Evolutionary conservation across 2,113 vertebrate species (phyloP).

Genomic region (Protobothrops flavoviridis): DNA sequence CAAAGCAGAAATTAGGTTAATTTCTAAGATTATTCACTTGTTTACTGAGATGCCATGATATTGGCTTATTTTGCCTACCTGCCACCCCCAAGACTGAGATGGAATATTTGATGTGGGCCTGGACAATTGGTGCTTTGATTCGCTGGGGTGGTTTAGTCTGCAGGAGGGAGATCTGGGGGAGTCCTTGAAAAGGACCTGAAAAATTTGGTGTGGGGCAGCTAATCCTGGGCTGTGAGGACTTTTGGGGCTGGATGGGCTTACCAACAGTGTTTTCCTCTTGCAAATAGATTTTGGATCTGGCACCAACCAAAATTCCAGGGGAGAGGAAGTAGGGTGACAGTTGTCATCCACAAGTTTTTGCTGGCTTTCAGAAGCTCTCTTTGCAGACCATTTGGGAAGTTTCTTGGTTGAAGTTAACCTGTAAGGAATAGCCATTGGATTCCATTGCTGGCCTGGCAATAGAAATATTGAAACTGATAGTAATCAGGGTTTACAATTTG

Average conservation of each 20-base stretch:
- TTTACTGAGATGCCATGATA: neutral
- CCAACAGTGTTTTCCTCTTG: neutral
- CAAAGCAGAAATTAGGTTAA: slow-evolving; percentile 55
- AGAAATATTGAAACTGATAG: neutral
- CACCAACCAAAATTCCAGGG: neutral
- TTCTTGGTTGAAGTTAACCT: neutral
- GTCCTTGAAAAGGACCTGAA: neutral
- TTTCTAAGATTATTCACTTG: slow-evolving; percentile 56
- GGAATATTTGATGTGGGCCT: neutral
- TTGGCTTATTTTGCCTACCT: neutral
- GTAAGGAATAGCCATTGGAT: neutral
- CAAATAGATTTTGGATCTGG: neutral
- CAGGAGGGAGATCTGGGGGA: neutral
- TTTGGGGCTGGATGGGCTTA: neutral
- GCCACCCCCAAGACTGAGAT: neutral
- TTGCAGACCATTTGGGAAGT: neutral
- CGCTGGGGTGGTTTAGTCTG: neutral
- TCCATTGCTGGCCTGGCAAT: neutral
- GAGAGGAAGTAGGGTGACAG: neutral
- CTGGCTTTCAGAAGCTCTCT: no score
- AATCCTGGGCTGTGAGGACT: neutral
- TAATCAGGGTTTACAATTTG: neutral
- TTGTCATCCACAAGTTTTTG: no score
- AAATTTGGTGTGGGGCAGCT: neutral
- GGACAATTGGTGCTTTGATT: neutral